Evolutionary conservation across 2,888 invertebrate genomes (phyloP), one percentile per base, ranked within the genome.

Genomic region (Phymatocera aterrima): DNA sequence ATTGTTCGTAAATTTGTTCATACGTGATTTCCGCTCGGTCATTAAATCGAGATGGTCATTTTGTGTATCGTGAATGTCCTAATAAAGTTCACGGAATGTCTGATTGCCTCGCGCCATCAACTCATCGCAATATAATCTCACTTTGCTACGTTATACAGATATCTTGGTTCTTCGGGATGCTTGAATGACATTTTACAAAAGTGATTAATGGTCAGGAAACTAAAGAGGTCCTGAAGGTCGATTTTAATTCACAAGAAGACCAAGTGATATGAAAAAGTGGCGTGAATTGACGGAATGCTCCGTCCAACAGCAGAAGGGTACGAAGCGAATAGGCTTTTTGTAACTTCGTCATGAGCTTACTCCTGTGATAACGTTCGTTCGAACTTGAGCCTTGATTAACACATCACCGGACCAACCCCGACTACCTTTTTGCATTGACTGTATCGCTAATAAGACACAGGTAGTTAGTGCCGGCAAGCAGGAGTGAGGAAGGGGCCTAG

Each of bases 401-500:
- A 82, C 84, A 85, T 87, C 86, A 87, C 81, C 82, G 80, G 80
- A n/a, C 82, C 80, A 80, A 80, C 78, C 81, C 72, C 77, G 84
- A 87, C 87, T 87, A 85, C 85, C 89, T 90, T 89, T 90, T 88
- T 85, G 83, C 86, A 83, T 84, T 85, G 89, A 88, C 88, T 89
- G 89, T 90, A 90, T 89, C 85, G 88, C 89, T 90, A 90, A 90
- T 90, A 90, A 89, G 90, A 87, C 89, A 87, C 88, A 88, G 87
- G 87, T 89, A 88, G 89, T 89, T 89, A 89, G 87, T 85, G 83
- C 81, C 79, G 83, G 84, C 81, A 84, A 83, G 82, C 80, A 75
- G 75, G 57, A 81, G 65, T 61, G 43, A 77, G 77, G 70, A 70
- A 75, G 78, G 74, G 64, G 43, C 57, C 48, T 46, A 37, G 40